Percentiles rank a stretch among this genome's conserved stretches.
These are phyloP conservation scores for Neolamprologus tretocephalus DNA, from an alignment of 2,113 vertebrate species.

Conservation along the genomic window DNA sequence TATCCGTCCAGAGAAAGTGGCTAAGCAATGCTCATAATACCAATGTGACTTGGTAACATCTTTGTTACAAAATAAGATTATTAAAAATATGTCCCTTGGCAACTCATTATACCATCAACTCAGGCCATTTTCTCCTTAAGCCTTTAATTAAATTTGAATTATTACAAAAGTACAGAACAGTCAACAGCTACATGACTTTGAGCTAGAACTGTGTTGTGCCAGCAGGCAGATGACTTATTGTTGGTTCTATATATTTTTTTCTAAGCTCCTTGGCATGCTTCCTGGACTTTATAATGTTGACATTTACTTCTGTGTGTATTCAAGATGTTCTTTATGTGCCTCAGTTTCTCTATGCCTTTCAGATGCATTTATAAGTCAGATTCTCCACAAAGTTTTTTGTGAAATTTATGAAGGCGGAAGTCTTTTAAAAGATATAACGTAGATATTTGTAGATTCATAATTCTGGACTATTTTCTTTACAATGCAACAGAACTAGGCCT, in stretches of 20 bases:
- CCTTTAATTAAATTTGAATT: slow-evolving; percentile 75
- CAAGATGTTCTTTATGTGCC: neutral
- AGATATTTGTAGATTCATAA: neutral
- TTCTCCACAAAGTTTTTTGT: neutral
- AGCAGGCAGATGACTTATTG: slow-evolving; percentile 54
- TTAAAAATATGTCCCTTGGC: slow-evolving; percentile 72
- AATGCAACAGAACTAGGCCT: neutral
- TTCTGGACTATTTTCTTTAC: neutral
- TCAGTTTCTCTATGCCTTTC: neutral
- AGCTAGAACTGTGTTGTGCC: slow-evolving; percentile 53
- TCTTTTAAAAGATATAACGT: neutral
- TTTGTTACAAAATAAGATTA: slow-evolving; percentile 72
- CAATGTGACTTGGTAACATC: slow-evolving; percentile 65
- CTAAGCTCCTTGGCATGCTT: neutral
- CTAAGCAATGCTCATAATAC: slow-evolving; percentile 44
- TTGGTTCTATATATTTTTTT: slow-evolving; percentile 5
- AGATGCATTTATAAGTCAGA: neutral
- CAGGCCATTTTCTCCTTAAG: slow-evolving; percentile 63
- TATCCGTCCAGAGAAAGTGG: slow-evolving; percentile 49
- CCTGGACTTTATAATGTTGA: slow-evolving; percentile 17
- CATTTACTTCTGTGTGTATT: slow-evolving; percentile 14
- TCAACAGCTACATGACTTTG: slow-evolving; percentile 60
- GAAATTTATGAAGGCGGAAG: neutral
- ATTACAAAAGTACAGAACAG: slow-evolving; percentile 69
- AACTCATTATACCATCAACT: slow-evolving; percentile 73